Base-by-base conservation (phyloP, 2,888 invertebrate species). In the Polydesmus complanatus region DNA sequence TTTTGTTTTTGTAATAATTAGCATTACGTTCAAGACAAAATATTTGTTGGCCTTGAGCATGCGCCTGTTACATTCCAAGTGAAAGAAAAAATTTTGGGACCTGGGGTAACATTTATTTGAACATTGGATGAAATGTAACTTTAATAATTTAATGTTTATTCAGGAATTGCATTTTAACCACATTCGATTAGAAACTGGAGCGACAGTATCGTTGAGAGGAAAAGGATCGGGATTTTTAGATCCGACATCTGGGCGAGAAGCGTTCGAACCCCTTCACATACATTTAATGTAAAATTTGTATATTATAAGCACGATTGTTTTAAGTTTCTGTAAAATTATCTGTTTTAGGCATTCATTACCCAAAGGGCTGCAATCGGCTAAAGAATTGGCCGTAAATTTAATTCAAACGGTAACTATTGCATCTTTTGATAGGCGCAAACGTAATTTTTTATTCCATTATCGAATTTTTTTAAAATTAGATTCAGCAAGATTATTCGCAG, bases 141-240 rank as follows among this genome's bases (percentile, higher is more conserved):
- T 58, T 26, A 18, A 19, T 48, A 21, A 1, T n/a, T 25, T 22
- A 2, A 19, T 58, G 5, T 51, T 61, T 52, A 23, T 37, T 26
- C 66, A 74, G 75, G 73, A 72, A 8, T 68, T 70, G 1, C 75
- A 85, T 74, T 77, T 88, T 68, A 81, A 85, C 68, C 88, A 87
- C 68, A 87, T 88, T 66, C 78, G 84, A 66, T 82, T 81, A 58
- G 87, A 88, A 74, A 86, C 88, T 2, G 86, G 86, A 26, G 86
- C 85, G 2, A 82, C 82, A 65, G 85, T 87, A 48, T 83, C 84
- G 14, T 74, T 88, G 65, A 79, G 86, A 69, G 84, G 84, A 55
- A 78, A 80, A 66, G 85, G 85, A 64, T 82, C 82, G 0, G 79
- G 80, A 26, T 81, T 78, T 69, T 71, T 80, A 22, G 82, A 83